Evolutionary conservation across 2,797 vertebrate genomes (phyloP), one percentile per base, ranked within the genome.

Genomic region (Sebastes oblongus): DNA sequence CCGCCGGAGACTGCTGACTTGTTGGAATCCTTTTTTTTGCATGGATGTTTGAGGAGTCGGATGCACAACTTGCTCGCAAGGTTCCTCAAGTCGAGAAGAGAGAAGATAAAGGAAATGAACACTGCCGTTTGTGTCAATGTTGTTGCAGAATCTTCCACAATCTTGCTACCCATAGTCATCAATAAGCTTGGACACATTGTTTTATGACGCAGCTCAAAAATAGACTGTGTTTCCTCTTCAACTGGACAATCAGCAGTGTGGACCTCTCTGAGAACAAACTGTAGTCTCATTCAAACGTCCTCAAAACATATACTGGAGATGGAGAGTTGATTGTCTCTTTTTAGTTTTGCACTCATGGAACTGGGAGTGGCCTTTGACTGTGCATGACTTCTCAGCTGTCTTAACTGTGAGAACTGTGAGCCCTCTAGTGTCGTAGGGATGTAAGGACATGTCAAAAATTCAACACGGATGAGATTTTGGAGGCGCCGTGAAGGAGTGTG

Each of bases 181-280:
- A 91, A 88, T 93, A 94, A 91, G 94, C 95, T 94, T 70, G 91
- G 89, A 89, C 90, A 76, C 90, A 75, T 75, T 88, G 67, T 91
- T 83, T 77, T 82, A 86, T 91, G 88, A 91, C 91, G 90, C 80
- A 77, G 75, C 78, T 88, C 42, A 73, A 81, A 55, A 65, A 88
- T 89, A 80, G 86, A 70, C 74, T 86, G 61, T 34, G 16, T 73
- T 76, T 84, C 80, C 81, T 82, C 64, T 82, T 87, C 71, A 78
- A 70, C 81, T 87, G 90, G 91, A 93, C 92, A 93, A 89, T 94
- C 90, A 96, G 94, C 95, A 95, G 92, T 91, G 92, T 91, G 91
- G 95, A 94, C 94, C 91, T 89, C 88, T 83, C 90, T 85, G 90
- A 85, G 88, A 93, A 93, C 89, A 91, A 88, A 85, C 68, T 60